phyloP scores from a whole-genome alignment of 2,888 invertebrate species.

The Caenorhabditis angaria region DNA sequence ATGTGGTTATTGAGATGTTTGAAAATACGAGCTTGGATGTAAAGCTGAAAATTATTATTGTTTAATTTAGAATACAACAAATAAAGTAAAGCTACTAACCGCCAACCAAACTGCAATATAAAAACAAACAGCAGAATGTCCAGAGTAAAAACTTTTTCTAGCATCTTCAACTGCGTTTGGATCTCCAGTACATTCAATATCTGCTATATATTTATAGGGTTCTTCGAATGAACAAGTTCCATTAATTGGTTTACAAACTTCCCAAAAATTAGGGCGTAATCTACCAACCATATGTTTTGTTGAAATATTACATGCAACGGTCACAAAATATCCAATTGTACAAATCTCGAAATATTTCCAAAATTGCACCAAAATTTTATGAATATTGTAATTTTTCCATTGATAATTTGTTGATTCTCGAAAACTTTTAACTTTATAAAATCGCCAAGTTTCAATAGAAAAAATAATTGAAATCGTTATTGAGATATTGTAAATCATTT shows the following conservation, averaged over 20 bases:
- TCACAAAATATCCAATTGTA: constrained; percentile 55
- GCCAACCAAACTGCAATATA: constrained; percentile 45
- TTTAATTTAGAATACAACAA: not conserved
- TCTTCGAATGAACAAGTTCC: not conserved
- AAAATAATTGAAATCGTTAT: constrained; percentile 1
- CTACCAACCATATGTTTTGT: constrained; percentile 91
- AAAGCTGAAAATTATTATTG: constrained; percentile 26
- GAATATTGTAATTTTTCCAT: constrained; percentile 48
- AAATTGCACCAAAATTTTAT: constrained; percentile 47
- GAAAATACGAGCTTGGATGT: constrained; percentile 46
- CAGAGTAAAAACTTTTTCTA: constrained; percentile 56
- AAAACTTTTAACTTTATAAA: constrained; percentile 35
- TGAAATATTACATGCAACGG: constrained; percentile 76
- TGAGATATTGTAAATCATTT: constrained; percentile 20
- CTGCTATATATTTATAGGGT: constrained; percentile 15
- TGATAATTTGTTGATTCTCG: constrained; percentile 41
- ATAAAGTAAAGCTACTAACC: constrained; percentile 16
- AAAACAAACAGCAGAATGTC: constrained; percentile 54
- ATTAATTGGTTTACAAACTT: constrained; percentile 81
- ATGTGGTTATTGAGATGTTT: constrained; percentile 20
- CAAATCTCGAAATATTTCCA: constrained; percentile 51
- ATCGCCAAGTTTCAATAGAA: constrained; percentile 45
- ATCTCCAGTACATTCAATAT: constrained; percentile 43
- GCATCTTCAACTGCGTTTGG: constrained; percentile 38
- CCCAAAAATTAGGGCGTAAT: constrained; percentile 89